phyloP scores from a whole-genome alignment of 2,113 vertebrate species.

The Daubentonia madagascariensis region DNA sequence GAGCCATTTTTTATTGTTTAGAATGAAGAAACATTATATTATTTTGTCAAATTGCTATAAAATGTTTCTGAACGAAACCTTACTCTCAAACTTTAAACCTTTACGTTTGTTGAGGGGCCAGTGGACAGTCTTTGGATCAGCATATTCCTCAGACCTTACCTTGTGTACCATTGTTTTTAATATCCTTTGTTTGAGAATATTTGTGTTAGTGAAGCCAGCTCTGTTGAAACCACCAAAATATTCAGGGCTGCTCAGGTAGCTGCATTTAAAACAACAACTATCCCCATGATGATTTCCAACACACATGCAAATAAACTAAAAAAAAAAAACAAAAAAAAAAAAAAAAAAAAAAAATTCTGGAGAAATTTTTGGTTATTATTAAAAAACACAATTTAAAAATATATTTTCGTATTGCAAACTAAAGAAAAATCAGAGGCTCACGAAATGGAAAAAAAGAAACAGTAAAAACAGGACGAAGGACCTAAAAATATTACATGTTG shows the following conservation, averaged over 20 bases:
- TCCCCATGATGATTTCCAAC: neutral
- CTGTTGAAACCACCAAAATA: neutral
- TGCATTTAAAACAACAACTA: neutral
- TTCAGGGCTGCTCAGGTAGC: neutral
- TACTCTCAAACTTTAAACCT: neutral
- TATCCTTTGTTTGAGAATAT: neutral
- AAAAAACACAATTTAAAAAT: neutral
- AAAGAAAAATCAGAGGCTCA: neutral
- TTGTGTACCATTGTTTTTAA: neutral
- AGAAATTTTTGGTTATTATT: neutral
- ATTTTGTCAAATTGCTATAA: neutral
- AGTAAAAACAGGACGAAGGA: neutral
- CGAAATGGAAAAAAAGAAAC: neutral
- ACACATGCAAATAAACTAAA: neutral
- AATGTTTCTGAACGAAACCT: neutral
- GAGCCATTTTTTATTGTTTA: neutral
- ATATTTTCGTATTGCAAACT: neutral
- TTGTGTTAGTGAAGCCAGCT: rapidly evolving
- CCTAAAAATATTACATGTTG: neutral
- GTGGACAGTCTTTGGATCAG: rapidly evolving
- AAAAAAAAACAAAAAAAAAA: no score
- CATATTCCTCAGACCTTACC: neutral
- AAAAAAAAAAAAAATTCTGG: neutral
- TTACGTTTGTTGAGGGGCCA: neutral
- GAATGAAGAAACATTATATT: neutral